Evolutionary conservation across 2,888 invertebrate genomes (phyloP).

Genomic region (Willowsia nigromaculata): DNA sequence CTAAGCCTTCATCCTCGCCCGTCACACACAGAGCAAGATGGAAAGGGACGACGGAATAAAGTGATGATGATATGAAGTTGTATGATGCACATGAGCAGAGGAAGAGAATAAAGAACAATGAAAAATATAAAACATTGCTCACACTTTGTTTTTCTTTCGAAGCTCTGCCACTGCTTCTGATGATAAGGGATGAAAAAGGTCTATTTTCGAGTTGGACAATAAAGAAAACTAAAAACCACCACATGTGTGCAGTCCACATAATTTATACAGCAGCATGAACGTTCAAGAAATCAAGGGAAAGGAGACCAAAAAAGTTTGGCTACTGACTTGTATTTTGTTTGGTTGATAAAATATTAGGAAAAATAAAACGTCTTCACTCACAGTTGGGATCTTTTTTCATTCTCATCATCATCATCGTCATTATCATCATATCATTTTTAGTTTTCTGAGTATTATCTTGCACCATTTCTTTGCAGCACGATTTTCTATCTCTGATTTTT

Average conservation of each 20-base stretch:
- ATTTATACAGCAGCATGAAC: not conserved
- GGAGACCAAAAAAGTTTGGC: not conserved
- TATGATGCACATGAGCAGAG: not conserved
- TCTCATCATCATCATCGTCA: constrained; percentile 35
- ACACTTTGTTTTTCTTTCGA: not conserved
- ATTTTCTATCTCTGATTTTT: not conserved
- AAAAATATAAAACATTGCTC: constrained; percentile 10
- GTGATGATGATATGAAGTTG: not conserved
- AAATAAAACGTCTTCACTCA: constrained; percentile 67
- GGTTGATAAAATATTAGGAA: constrained; percentile 49
- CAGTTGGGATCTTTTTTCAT: constrained; percentile 51
- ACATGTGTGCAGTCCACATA: not conserved
- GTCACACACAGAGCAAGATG: not conserved
- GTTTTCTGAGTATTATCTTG: constrained; percentile 24
- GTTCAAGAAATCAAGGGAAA: not conserved
- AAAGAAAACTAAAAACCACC: not conserved
- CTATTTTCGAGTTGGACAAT: not conserved
- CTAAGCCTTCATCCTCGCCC: not conserved
- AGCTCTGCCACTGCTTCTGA: not conserved
- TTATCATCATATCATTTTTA: constrained; percentile 23
- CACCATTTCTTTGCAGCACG: not conserved
- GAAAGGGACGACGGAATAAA: constrained; percentile 27
- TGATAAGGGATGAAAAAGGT: constrained; percentile 13
- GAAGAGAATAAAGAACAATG: not conserved
- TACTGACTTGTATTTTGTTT: constrained; percentile 13